Evolutionary conservation across 35 echinoderm and acorn worm genomes (phyloP), one percentile per base, ranked within the genome.

Genomic region (Heliocidaris erythrogramma): DNA sequence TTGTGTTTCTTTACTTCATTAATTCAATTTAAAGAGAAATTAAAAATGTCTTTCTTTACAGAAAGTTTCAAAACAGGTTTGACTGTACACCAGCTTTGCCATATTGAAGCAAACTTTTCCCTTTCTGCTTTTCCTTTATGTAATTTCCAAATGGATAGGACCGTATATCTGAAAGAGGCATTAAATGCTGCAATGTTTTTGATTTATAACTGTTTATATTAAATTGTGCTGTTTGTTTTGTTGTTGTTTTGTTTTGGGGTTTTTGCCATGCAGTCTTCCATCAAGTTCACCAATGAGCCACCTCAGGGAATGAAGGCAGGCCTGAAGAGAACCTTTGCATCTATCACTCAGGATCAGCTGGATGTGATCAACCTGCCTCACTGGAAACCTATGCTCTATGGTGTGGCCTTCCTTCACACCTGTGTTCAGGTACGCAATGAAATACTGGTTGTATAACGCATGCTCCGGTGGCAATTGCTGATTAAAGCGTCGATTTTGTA

Each of bases 221-320:
- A 3, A 42, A 42, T 42, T 3, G 3, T 42, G 0, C 35, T 42
- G 52, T 56, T 56, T 11, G 52, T 56, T 56, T 56, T 2, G 10
- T 56, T 56, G 35, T 42, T 42, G 3, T 42, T 42, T 42, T 42
- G 9, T 89, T 92, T 89, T 89, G 2, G 1, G 0, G 11, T 78
- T 60, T 88, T 87, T 30, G 89, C 16, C 31, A 60, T 91, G 53
- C 93, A 99, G 98, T 94, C 94, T 47, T 97, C 97, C 61, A 99
- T 99, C 97, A 99, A 99, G 84, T 99, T 99, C 89, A 99, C 98
- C 94, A 99, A 99, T 97, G 98, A 99, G 92, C 98, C 98, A 52
- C 98, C 98, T 49, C 98, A 99, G 71, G 98, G 98, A 69, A 96
- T 99, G 53, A 99, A 99, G 48, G 98, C 98, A 42, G 98, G 98